Conservation (phyloP, 2,888 invertebrate species). For the Theretra japonica region DNA sequence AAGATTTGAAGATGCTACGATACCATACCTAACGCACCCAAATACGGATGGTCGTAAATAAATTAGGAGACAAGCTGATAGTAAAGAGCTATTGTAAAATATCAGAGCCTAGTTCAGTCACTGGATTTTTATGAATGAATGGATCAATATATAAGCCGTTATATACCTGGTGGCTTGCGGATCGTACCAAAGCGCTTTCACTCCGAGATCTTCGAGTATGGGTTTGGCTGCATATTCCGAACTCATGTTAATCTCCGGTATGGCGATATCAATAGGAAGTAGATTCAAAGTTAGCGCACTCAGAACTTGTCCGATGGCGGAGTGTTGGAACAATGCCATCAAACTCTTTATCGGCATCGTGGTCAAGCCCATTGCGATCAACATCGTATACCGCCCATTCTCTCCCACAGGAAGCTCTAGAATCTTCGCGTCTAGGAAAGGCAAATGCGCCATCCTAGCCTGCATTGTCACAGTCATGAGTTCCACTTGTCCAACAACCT, state of each 20-base stretch:
- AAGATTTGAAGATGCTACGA: too few species aligned
- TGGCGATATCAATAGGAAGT: slow-evolving; percentile 48
- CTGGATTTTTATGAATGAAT: background rate
- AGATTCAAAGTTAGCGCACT: slow-evolving; percentile 44
- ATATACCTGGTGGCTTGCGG: slow-evolving; percentile 45
- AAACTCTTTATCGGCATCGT: slow-evolving; percentile 35
- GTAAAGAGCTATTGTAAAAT: too few species aligned
- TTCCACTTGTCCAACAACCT: slow-evolving; percentile 45
- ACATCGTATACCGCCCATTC: slow-evolving; percentile 48
- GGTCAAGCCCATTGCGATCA: slow-evolving; percentile 43
- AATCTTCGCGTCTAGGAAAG: slow-evolving; percentile 47
- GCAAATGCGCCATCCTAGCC: slow-evolving; percentile 48
- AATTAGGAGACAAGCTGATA: too few species aligned
- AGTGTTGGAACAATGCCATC: slow-evolving; percentile 42
- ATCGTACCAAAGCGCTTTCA: slow-evolving; percentile 44
- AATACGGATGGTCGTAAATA: too few species aligned
- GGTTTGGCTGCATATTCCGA: slow-evolving; percentile 46
- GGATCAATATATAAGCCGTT: background rate
- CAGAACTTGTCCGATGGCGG: slow-evolving; percentile 44
- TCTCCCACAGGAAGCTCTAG: slow-evolving; percentile 52
- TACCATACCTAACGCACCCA: too few species aligned
- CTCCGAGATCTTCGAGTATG: slow-evolving; percentile 44
- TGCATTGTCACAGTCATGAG: slow-evolving; percentile 47
- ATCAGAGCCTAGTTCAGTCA: too few species aligned
- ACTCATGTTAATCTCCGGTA: slow-evolving; percentile 48